Percentiles rank a stretch among this genome's conserved stretches.
These are phyloP conservation scores for Mirza zaza DNA, from an alignment of 2,113 vertebrate genomes.

Conservation along the genomic window DNA sequence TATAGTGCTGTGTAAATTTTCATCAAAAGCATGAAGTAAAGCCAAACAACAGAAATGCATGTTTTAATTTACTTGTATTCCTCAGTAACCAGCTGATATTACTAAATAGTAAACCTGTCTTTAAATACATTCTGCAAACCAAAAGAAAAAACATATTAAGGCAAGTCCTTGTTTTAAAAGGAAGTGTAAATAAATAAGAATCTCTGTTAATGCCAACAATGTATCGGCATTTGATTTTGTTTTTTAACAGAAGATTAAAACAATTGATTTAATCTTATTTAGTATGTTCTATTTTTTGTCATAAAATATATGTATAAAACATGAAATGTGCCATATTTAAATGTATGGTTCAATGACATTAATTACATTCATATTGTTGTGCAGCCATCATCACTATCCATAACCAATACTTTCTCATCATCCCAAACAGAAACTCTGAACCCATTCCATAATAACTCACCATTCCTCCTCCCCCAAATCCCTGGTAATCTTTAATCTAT, in stretches of 20 bases:
- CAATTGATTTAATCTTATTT: background rate
- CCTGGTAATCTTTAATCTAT: background rate
- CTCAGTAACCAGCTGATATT: background rate
- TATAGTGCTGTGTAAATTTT: background rate
- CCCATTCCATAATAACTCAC: background rate
- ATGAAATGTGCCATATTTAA: background rate
- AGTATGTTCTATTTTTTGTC: background rate
- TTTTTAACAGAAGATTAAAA: background rate
- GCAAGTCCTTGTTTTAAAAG: background rate
- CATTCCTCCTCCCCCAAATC: too few species aligned
- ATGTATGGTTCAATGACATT: background rate
- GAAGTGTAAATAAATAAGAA: background rate
- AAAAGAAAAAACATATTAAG: background rate
- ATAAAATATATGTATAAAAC: background rate
- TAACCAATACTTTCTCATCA: background rate
- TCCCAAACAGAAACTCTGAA: background rate
- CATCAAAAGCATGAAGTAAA: background rate
- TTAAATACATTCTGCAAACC: background rate
- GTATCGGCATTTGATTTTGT: background rate
- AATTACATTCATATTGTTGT: background rate
- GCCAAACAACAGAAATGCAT: background rate
- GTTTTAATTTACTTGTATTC: conserved; percentile 46
- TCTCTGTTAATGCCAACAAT: background rate
- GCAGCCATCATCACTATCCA: fast-evolving
- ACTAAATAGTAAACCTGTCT: background rate